Evolutionary conservation across 92 coral and sea anemone genomes (phyloP), one percentile per base, ranked within the genome.

Genomic region (Parazoanthus swiftii): DNA sequence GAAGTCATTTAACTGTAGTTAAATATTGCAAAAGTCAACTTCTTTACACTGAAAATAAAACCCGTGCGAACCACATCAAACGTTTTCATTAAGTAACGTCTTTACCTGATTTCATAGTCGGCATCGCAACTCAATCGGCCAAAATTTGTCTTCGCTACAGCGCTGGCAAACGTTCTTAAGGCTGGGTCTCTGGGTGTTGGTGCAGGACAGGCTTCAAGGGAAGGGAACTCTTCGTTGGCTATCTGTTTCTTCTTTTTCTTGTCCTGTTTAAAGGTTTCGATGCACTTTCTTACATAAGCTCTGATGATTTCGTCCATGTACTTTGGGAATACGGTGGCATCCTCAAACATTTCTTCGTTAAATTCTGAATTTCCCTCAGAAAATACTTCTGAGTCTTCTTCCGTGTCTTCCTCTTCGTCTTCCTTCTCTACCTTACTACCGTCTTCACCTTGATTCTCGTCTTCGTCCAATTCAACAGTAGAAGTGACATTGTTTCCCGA

Each of bases 291-390:
- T 58, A 89, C 88, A 39, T 93, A 88, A 20, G 93, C 98, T 51
- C 83, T 68, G 76, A 94, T 82, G 48, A 94, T 94, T 83, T 88
- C 91, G 76, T 94, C 98, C 72, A 92, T 77, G 51, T 90, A 50
- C 72, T 63, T 72, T 13, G 92, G 93, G n/a, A 72, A 85, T n/a
- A 92, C 93, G 11, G 93, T 77, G 51, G 86, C 93, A 81, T 92
- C 91, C 25, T 91, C 91, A 72, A 88, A 76, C 48, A 77, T 83
- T 74, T 88, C 87, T 29, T 90, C 92, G 13, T 76, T 93, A 15
- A 92, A 88, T 67, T 90, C 86, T 1, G 48, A 66, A 63, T 18
- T 39, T 36, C 25, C 71, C 2, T 18, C 6, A 37, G 42, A 59
- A 36, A 23, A 51, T 26, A 56, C 63, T 59, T 81, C 85, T 36